These are phyloP conservation scores for Monochamus alternatus DNA, from an alignment of 2,888 invertebrate genomes.

Conservation along the genomic window DNA sequence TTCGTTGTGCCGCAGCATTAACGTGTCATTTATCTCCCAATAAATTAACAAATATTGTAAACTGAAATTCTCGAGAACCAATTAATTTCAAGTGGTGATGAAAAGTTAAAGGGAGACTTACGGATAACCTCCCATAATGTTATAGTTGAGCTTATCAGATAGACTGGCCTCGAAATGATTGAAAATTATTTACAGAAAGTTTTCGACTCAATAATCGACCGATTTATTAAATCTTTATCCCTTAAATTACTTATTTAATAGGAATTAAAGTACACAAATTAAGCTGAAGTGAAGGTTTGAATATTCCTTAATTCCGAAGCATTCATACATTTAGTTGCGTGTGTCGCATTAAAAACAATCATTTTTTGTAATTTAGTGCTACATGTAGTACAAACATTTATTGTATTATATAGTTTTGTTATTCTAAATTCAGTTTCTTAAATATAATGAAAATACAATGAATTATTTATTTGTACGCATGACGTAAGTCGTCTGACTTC, in stretches of 20 bases:
- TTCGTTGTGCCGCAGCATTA: background rate
- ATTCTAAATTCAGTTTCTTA: too few relatives aligned
- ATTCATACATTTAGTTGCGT: too few relatives aligned
- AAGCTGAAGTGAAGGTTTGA: too few relatives aligned
- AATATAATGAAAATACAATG: too few relatives aligned
- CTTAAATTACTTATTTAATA: background rate
- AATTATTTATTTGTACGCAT: too few relatives aligned
- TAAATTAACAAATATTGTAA: constrained; percentile 25
- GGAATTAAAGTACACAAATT: background rate
- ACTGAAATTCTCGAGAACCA: constrained; percentile 11
- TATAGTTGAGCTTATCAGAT: background rate
- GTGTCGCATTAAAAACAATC: too few relatives aligned
- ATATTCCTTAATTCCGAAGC: too few relatives aligned
- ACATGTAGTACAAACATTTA: too few relatives aligned
- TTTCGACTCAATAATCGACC: background rate
- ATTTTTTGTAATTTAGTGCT: too few relatives aligned
- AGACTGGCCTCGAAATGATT: background rate
- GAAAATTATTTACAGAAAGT: background rate
- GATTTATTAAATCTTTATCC: background rate
- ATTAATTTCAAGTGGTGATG: constrained; percentile 24
- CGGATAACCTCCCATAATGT: background rate
- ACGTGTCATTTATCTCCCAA: constrained; percentile 22
- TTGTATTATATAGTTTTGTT: too few relatives aligned
- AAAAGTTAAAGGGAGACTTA: constrained; percentile 5
- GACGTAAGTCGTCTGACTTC: too few relatives aligned